Evolutionary conservation across 2,888 invertebrate genomes (phyloP).

Genomic region (Scaptomyza reducta): DNA sequence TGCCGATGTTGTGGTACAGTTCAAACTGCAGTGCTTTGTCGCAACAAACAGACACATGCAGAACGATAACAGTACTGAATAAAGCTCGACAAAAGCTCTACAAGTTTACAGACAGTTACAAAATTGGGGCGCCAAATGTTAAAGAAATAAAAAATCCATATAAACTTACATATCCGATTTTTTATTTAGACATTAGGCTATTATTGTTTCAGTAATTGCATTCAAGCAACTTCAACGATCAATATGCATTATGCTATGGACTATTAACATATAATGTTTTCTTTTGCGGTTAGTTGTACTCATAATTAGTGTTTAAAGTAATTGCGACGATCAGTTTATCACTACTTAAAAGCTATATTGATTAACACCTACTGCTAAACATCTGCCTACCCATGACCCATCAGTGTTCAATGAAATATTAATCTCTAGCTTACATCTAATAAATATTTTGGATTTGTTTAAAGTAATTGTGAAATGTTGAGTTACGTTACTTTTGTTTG

Average conservation of each 20-base stretch:
- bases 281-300: constrained; percentile 67
- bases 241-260: constrained; percentile 31
- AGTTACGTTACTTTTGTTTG: constrained; percentile 61
- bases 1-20: constrained; percentile 79
- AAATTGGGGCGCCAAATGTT: neutral
- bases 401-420: constrained; percentile 59
- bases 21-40: constrained; percentile 75
- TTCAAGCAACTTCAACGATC: constrained; percentile 46
- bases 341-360: constrained; percentile 58
- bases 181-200: constrained; percentile 59
- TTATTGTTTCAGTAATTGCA: constrained; percentile 70
- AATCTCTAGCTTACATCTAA: constrained; percentile 28
- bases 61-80: neutral
- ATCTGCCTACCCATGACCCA: constrained; percentile 71
- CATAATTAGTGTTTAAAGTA: constrained; percentile 50
- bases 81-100: constrained; percentile 32
- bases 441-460: constrained; percentile 41
- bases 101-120: constrained; percentile 4
- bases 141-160: neutral
- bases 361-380: constrained; percentile 76
- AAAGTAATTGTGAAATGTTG: constrained; percentile 64
- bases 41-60: neutral
- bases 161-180: constrained; percentile 21
- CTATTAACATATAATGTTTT: constrained; percentile 66
- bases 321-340: constrained; percentile 64